Evolutionary conservation across 2,888 invertebrate species (phyloP).

Genomic region (Uloborus plumipes): DNA sequence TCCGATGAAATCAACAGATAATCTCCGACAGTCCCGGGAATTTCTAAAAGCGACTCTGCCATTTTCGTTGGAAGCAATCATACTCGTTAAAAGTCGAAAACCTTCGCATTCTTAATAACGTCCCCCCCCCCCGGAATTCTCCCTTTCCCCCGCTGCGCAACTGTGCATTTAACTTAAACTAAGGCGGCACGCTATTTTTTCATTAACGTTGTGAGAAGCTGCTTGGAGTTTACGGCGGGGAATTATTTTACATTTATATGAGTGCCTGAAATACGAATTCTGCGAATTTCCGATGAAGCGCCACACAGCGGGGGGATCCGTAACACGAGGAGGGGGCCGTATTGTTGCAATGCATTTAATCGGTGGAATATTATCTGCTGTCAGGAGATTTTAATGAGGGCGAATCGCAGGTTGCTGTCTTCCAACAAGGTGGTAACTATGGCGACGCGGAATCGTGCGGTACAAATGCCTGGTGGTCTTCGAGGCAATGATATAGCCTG

Average conservation of each 20-base stretch:
- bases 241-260: constrained; percentile 19
- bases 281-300: constrained; percentile 2
- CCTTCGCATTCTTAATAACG: constrained; percentile 11
- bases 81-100: neutral
- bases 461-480: too few species aligned
- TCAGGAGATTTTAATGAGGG: constrained; percentile 27
- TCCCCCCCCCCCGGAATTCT: neutral
- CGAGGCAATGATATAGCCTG: too few species aligned
- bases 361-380: constrained; percentile 8
- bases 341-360: constrained; percentile 2
- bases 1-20: too few species aligned
- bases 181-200: constrained; percentile 9
- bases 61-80: too few species aligned
- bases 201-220: constrained; percentile 13
- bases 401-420: constrained; percentile 11
- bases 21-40: too few species aligned
- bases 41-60: too few species aligned
- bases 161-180: constrained; percentile 3
- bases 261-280: constrained; percentile 1
- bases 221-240: neutral
- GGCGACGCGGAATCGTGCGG: constrained; percentile 13
- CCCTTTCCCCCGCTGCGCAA: neutral
- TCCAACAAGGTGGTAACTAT: constrained; percentile 19
- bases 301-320: too few species aligned
- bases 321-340: neutral